Evolutionary conservation across 1,140 invertebrate genomes (phyloP), one percentile per base, ranked within the genome.

Genomic region (Plutomurus gul): DNA sequence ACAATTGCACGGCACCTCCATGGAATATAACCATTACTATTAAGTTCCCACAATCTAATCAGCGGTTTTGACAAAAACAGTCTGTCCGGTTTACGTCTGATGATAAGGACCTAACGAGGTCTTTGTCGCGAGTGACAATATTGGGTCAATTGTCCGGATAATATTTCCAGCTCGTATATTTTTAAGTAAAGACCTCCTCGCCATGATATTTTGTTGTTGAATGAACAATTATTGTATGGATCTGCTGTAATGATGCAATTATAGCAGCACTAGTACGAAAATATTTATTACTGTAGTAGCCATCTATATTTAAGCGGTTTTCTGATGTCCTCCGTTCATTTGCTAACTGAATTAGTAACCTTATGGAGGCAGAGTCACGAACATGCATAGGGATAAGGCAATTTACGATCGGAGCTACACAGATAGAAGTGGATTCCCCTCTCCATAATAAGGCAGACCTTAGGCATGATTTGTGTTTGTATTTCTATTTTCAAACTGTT

Each of bases 101-200:
- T n/a, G 56, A 65, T 65, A 65, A 65, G 56, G 27, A 65, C n/a
- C 7, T 33, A 65, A 65, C 27, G 56, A 65, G 56, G 56, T 65
- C 56, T 65, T n/a, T 65, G 56, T n/a, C 56, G 56, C 16, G 27
- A n/a, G n/a, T n/a, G n/a, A 65, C 56, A 65, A 65, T 65, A 65
- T 36, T 65, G 36, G 56, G 56, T 65, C 56, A 65, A 65, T 65
- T 33, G 56, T 33, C n/a, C 16, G 27, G 56, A 65, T 65, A 65
- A 65, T n/a, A 65, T 65, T 36, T 65, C 36, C 56, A 16, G 27
- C 11, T 36, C 56, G 16, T 65, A 33, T 0, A 65, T 36, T 65
- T 5, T 27, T 33, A 8, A 4, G 27, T 18, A 51, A n/a, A 51
- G 20, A 22, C 25, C 47, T 51, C 18, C 10, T 49, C 8, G 11